Percentiles rank a stretch among this genome's conserved stretches.
phyloP scores from a whole-genome alignment of 2,113 vertebrate species.

The Himantopus leucocephalus region DNA sequence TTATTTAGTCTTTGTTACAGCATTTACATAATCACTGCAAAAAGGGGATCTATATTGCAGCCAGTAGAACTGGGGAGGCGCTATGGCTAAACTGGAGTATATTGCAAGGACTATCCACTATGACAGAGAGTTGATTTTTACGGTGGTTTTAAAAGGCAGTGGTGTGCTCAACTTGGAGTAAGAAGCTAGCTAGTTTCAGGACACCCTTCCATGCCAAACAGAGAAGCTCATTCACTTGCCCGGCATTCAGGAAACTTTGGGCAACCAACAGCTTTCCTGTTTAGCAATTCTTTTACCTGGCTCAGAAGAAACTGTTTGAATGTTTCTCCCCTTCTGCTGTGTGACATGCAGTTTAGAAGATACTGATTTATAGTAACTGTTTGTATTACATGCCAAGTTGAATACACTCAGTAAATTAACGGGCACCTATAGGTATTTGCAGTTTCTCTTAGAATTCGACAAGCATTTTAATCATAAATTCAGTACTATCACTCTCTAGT shows the following conservation, averaged over 20 bases:
- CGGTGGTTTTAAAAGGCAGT: background rate
- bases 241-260: fast-evolving
- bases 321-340: background rate
- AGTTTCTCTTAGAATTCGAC: background rate
- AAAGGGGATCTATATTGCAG: background rate
- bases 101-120: background rate
- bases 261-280: background rate
- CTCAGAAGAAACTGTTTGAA: background rate
- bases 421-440: background rate
- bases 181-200: background rate
- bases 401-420: background rate
- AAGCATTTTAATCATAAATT: background rate
- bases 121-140: background rate
- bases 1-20: background rate
- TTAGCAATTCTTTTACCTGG: background rate
- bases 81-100: background rate
- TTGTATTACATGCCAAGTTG: background rate
- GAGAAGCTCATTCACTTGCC: background rate
- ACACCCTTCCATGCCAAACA: background rate
- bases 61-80: background rate
- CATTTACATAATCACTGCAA: background rate
- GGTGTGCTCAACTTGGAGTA: fast-evolving
- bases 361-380: background rate
- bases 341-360: background rate
- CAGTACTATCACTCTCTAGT: background rate